Evolutionary conservation across 2,113 vertebrate genomes (phyloP).

Genomic region (Peucedramus taeniatus): DNA sequence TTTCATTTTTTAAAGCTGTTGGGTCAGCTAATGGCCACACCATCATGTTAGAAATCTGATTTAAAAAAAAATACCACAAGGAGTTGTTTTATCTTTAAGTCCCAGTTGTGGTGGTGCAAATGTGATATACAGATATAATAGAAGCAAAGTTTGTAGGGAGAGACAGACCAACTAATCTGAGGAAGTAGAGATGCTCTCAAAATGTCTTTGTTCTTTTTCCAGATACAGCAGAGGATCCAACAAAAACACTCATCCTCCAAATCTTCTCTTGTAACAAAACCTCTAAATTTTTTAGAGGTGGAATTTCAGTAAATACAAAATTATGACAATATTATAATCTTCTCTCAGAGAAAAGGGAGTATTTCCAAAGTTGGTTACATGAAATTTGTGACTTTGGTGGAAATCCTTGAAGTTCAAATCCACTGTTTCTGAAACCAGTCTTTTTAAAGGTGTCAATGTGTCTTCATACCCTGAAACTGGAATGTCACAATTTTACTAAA

Average conservation of each 20-base stretch:
- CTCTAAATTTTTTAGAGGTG: background rate
- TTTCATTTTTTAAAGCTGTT: background rate
- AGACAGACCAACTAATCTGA: background rate
- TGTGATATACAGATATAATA: background rate
- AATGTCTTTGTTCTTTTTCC: background rate
- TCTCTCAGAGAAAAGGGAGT: background rate
- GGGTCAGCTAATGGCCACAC: conserved; percentile 2
- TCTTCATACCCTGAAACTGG: background rate
- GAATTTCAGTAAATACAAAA: background rate
- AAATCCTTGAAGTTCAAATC: background rate
- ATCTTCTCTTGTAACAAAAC: background rate
- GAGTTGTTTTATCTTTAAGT: background rate
- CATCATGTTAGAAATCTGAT: background rate
- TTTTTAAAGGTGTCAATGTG: background rate
- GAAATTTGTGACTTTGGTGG: background rate
- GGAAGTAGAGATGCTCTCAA: background rate
- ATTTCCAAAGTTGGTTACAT: background rate
- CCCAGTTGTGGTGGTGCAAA: background rate
- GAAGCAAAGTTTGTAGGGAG: background rate
- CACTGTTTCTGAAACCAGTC: background rate
- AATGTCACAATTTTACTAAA: background rate
- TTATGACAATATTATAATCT: background rate
- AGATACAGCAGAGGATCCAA: background rate
- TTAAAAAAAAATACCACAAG: background rate
- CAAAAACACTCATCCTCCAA: background rate